These are phyloP conservation scores for Crenuchus spilurus DNA, from an alignment of 2,797 vertebrate genomes.

Conservation along the genomic window DNA sequence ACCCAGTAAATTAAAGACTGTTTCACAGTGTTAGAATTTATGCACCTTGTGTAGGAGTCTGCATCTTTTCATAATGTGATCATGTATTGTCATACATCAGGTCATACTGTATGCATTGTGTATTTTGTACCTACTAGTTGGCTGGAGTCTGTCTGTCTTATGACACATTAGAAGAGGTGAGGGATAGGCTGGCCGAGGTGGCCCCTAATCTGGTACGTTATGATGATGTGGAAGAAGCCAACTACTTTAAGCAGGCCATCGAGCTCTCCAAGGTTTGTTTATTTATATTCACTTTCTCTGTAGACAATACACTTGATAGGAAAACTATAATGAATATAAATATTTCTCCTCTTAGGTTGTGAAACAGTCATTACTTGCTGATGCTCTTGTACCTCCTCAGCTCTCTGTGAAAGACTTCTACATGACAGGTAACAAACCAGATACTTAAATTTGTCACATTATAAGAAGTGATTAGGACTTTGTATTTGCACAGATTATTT, in stretches of 20 bases:
- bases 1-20: not conserved
- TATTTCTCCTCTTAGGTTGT: constrained; percentile 76
- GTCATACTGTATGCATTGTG: not conserved
- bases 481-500: not conserved
- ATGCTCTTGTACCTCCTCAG: constrained; percentile 92
- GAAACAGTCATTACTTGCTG: constrained; percentile 85
- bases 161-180: constrained; percentile 85
- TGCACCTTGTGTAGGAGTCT: not conserved
- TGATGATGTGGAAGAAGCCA: constrained; percentile 91
- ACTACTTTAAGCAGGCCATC: constrained; percentile 93
- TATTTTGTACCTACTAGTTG: constrained; percentile 73
- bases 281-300: not conserved
- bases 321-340: no score
- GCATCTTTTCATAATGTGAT: not conserved
- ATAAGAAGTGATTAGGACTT: not conserved
- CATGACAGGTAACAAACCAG: constrained; percentile 88
- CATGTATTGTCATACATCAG: not conserved
- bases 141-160: constrained; percentile 89
- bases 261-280: constrained; percentile 86
- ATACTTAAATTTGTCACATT: not conserved
- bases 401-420: constrained; percentile 95
- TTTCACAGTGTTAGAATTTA: not conserved
- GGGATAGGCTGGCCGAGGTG: constrained; percentile 87
- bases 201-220: constrained; percentile 94
- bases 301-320: no score